Evolutionary conservation across 1,140 invertebrate genomes (phyloP), one percentile per base, ranked within the genome.

Genomic region (Metaphire vulgaris): DNA sequence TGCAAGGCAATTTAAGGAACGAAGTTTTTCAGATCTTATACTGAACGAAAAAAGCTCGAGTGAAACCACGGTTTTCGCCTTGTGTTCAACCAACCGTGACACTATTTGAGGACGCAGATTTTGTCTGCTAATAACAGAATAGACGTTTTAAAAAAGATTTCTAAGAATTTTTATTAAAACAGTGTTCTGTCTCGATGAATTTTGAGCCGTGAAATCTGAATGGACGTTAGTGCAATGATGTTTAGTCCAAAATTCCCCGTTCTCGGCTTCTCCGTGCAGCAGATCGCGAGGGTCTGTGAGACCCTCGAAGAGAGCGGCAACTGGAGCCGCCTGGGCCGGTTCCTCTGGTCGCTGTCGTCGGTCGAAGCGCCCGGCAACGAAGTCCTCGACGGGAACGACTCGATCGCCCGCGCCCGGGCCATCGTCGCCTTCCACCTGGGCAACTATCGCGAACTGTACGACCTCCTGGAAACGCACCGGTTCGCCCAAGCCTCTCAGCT

Each of bases 261-360:
- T 29, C 75, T 72, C 31, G 64, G 64, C 68, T 72, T 76, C 75
- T 71, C 68, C 2, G 33, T 68, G 15, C 21, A 32, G 72, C 96
- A 99, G 88, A 95, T 99, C 75, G 94, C 96, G 14, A 95, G 96
- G 82, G 96, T 98, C 6, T 99, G 97, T 88, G 96, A 99, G 85
- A 97, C 95, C 21, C 89, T 99, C n/a, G 97, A 99, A 85, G 97
- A 99, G 83, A 93, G 91, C 83, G 96, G 96, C 14, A 96, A 99
- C 87, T 96, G 98, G 81, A 97, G 99, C 84, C 88, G 96, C 65
- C 89, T 99, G 67, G 95, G 94, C 1, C 88, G 95, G 67, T 99
- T 99, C 88, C 89, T 99, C 28, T 99, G 95, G 95, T 97, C 95
- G 21, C 88, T 99, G 69, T 69, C 26, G 31, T 85, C 86, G 6